phyloP scores from a whole-genome alignment of 2,888 invertebrate species.

The Hypercompe scribonia region DNA sequence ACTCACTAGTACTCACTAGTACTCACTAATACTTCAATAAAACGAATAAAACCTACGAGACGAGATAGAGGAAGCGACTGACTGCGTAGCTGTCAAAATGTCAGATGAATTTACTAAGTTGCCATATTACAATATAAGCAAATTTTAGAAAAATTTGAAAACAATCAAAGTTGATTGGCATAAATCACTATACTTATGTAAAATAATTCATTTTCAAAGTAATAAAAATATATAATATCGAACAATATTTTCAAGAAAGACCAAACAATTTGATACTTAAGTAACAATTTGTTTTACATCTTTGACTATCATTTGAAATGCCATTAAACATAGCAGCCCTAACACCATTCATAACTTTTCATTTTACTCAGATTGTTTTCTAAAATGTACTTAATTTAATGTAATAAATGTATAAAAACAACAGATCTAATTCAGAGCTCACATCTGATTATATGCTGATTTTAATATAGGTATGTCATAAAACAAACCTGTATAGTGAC shows the following conservation, averaged over 20 bases:
- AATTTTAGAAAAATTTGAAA: neutral
- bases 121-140: constrained; percentile 17
- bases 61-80: constrained; percentile 24
- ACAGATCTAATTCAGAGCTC: too few relatives aligned
- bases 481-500: too few relatives aligned
- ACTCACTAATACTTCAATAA: constrained; percentile 33
- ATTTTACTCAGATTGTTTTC: neutral
- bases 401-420: too few relatives aligned
- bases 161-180: neutral
- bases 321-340: neutral
- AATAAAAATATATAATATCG: too few relatives aligned
- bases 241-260: too few relatives aligned
- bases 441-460: too few relatives aligned
- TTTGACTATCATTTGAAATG: neutral
- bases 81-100: constrained; percentile 60
- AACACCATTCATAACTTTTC: neutral
- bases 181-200: neutral
- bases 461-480: too few relatives aligned
- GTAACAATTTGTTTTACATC: neutral
- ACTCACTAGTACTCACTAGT: constrained; percentile 33
- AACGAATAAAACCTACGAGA: constrained; percentile 36
- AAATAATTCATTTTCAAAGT: neutral
- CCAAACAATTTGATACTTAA: too few relatives aligned
- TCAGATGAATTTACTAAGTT: constrained; percentile 35
- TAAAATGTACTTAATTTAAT: too few relatives aligned